Percentiles rank a stretch among this genome's conserved stretches.
phyloP scores from a whole-genome alignment of 2,113 vertebrate genomes.

The Sinocyclocheilus grahami region DNA sequence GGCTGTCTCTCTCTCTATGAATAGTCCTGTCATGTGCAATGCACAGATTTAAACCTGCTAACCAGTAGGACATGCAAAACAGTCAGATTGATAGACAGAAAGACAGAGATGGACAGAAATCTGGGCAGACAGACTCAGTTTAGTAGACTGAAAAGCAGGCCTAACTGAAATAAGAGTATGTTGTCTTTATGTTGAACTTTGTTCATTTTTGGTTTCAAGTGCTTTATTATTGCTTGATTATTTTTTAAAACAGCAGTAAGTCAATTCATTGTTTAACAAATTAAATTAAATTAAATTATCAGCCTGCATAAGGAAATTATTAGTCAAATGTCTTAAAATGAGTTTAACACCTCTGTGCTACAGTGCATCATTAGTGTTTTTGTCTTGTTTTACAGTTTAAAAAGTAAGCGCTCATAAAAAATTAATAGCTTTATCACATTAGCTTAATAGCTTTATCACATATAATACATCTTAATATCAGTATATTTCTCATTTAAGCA shows the following conservation, averaged over 20 bases:
- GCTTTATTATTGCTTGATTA: neutral
- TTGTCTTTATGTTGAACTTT: neutral
- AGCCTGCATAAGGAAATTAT: neutral
- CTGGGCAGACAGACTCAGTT: neutral
- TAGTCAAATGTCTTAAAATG: neutral
- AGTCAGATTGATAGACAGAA: constrained; percentile 12
- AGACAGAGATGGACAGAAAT: constrained; percentile 6
- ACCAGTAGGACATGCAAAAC: constrained; percentile 20
- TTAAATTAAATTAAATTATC: neutral
- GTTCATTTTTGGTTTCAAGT: neutral
- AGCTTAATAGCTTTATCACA: neutral
- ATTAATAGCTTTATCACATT: neutral
- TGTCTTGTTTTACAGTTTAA: neutral
- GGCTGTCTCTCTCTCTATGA: constrained; percentile 17
- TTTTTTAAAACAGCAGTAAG: neutral
- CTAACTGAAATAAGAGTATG: neutral
- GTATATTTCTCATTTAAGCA: neutral
- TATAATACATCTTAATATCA: neutral
- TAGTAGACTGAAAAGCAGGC: neutral
- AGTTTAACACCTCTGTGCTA: neutral
- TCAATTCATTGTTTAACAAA: neutral
- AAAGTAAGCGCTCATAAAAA: neutral
- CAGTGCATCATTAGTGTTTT: neutral
- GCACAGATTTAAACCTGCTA: constrained; percentile 8
- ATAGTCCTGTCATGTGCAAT: constrained; percentile 15